Base-by-base conservation (phyloP, 2,113 vertebrate genomes). In the Mesembrinibis cayennensis region DNA sequence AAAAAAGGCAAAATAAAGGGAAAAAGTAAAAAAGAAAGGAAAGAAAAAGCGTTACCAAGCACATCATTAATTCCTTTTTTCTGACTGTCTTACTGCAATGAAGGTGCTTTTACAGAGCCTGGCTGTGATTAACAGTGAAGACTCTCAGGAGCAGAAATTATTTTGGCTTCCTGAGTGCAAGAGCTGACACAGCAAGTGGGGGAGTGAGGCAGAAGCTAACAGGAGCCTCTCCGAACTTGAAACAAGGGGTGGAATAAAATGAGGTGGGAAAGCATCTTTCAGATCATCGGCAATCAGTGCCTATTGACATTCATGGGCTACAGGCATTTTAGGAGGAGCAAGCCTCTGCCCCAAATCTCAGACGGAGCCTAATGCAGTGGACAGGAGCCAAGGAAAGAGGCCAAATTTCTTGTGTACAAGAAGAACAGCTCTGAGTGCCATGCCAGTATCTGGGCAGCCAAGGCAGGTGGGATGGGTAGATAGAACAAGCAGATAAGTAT, bases 271-370 rank as follows among this genome's bases (percentile, higher is more conserved):
- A 89, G 14, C n/a, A 56, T 49, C 55, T 52, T 72, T 7, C 34
- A 65, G 70, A 10, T 42, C 69, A 27, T n/a, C 15, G 16, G 26
- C 26, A 49, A 1, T 17, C 15, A 2, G 49, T 47, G 40, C 18
- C 61, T 29, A 2, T 16, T 0, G 4, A 7, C 27, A 4, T 13
- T 8, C 1, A 1, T 0, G n/a, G 42, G 25, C 56, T 80, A 21
- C 5, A 22, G 69, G 32, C 7, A 10, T 8, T 52, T 65, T 26
- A 32, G 49, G 34, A 80, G 63, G 27, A 70, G 38, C 42, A n/a
- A 71, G 4, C 4, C 34, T 38, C 17, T 16, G 26, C 13, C 10
- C 16, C 27, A 49, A 0, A 0, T 4, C 47, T 63, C 32, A 49
- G 30, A 11, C 12, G 20, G 16, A 45, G 32, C 7, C 18, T 45